phyloP scores from a whole-genome alignment of 2,888 invertebrate species.

The Cryptosula pallasiana region DNA sequence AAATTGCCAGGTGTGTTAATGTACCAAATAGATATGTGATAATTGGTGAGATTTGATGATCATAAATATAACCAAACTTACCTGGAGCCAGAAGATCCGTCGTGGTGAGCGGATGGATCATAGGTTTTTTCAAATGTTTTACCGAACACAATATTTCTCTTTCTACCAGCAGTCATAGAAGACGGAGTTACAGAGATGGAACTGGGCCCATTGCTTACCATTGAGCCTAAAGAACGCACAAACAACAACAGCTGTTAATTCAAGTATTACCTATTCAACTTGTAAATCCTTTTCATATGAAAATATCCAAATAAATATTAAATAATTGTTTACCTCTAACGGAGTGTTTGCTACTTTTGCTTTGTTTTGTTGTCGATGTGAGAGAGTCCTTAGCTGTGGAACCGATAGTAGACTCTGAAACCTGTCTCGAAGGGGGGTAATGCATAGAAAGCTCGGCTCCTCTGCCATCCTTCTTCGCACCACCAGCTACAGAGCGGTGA shows the following conservation, averaged over 20 bases:
- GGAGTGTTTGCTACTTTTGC: background rate
- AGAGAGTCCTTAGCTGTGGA: background rate
- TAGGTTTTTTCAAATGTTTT: slow-evolving; percentile 7
- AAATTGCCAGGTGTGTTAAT: no score
- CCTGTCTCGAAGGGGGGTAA: no score
- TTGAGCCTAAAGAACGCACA: no score
- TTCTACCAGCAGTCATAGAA: background rate
- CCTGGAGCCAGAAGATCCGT: background rate
- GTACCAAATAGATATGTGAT: no score
- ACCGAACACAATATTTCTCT: background rate
- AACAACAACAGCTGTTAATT: no score
- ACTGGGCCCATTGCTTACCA: no score
- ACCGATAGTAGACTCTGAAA: background rate
- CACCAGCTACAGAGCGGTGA: background rate
- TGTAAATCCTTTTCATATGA: no score
- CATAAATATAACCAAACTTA: no score
- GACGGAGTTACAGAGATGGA: background rate
- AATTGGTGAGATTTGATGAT: no score
- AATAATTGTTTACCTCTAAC: background rate
- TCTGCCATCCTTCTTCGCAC: background rate
- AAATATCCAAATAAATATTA: no score
- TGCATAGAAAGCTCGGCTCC: background rate
- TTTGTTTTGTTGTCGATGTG: background rate
- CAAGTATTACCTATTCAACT: no score
- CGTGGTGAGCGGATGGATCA: background rate